Base-by-base conservation (phyloP, 2,888 invertebrate species). In the Gibbula magus region DNA sequence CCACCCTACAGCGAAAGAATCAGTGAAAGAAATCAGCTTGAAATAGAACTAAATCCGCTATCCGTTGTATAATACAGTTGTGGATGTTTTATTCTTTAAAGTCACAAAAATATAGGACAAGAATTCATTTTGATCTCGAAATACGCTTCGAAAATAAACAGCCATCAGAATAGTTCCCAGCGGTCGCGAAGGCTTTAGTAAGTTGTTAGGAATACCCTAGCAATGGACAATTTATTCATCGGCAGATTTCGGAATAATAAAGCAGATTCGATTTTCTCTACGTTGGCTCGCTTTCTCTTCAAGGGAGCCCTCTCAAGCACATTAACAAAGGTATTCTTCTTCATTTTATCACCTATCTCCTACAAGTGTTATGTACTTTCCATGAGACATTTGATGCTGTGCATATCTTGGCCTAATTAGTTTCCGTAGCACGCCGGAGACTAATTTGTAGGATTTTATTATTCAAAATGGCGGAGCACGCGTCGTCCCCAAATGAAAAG, bases 381-480 rank as follows among this genome's bases (percentile, higher is more conserved):
- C 35, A 22, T 10, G 45, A 20, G 35, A 70, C 70, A 70, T 20
- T 70, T 32, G 70, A 20, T 20, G n/a, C 8, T 70, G 39, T 56
- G 39, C 56, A 54, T 61, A 61, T 54, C 52, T 8, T 61, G 76
- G 75, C 77, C 81, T 85, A 80, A 85, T 86, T 83, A 82, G 81
- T 86, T 83, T 87, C 83, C 87, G 87, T 66, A 52, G 77, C 51
- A 76, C 79, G 82, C 84, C 87, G 87, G 84, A 86, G 83, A 87
- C 86, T 88, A 88, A 87, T 87, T 84, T 82, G 73, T 56, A 35
- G 79, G 52, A 86, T 85, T 87, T 89, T 89, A 90, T 89, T 90
- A 90, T 90, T 90, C 90, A 90, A 90, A 89, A 90, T 90, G 90
- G 90, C 88, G 83, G 85, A 82, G 45, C 78, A 79, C 79, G 77